Evolutionary conservation across 2,888 invertebrate genomes (phyloP).

Genomic region (Aphrophora alni): DNA sequence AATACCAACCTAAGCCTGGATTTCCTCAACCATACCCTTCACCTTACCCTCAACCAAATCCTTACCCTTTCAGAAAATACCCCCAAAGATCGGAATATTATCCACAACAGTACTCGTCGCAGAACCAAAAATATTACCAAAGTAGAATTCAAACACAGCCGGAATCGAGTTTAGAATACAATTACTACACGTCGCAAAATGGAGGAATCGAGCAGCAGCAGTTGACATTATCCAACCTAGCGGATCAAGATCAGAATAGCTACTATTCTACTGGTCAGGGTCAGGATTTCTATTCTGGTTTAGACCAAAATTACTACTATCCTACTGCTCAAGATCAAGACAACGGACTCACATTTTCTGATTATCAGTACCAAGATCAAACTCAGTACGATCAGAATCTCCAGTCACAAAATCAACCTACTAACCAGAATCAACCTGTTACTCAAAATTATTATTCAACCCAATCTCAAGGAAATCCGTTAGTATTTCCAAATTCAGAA

Average conservation of each 20-base stretch:
- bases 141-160: slow-evolving; percentile 30
- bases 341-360: neutral
- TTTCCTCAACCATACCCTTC: slow-evolving; percentile 6
- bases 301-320: neutral
- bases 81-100: slow-evolving; percentile 20
- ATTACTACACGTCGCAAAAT: slow-evolving; percentile 24
- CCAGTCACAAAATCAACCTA: neutral
- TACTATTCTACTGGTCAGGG: neutral
- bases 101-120: slow-evolving; percentile 42
- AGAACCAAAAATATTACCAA: slow-evolving; percentile 41
- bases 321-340: neutral
- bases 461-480: neutral
- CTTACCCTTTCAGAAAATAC: neutral
- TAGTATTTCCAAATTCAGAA: slow-evolving; percentile 29
- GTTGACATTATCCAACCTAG: neutral
- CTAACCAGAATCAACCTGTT: neutral
- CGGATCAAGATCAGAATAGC: neutral
- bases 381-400: neutral
- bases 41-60: neutral
- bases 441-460: neutral
- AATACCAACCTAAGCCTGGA: slow-evolving; percentile 31
- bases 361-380: neutral
- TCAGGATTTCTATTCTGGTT: neutral
- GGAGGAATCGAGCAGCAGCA: neutral
- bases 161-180: slow-evolving; percentile 24